Evolutionary conservation across 2,888 invertebrate species (phyloP).

Genomic region (Blastobasis lacticolella): DNA sequence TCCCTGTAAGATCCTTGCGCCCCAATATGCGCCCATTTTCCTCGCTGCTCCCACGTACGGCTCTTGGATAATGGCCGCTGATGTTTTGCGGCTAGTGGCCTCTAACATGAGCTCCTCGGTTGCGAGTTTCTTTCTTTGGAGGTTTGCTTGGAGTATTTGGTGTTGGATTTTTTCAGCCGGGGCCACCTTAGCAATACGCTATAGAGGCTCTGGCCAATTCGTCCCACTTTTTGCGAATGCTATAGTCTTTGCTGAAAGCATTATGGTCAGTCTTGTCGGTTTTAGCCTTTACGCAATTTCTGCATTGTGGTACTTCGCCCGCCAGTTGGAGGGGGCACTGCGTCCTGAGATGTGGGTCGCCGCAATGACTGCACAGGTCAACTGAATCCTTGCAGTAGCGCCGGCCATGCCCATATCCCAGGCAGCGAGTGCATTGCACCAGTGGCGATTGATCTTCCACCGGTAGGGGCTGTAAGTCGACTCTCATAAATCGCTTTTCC

Average conservation of each 20-base stretch:
- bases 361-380: slow-evolving; percentile 17
- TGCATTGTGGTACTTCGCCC: slow-evolving; percentile 2
- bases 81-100: not conserved
- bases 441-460: too few species aligned
- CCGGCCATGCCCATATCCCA: slow-evolving; percentile 11
- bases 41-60: not conserved
- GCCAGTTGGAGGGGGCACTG: slow-evolving; percentile 6
- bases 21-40: not conserved
- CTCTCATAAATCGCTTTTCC: not conserved
- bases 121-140: not conserved
- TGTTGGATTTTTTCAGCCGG: not conserved
- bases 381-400: slow-evolving; percentile 9
- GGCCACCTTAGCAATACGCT: not conserved
- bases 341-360: slow-evolving; percentile 9
- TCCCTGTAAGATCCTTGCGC: not conserved
- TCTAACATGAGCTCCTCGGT: not conserved
- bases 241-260: slow-evolving; percentile 1
- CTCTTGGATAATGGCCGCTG: not conserved
- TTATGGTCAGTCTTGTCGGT: slow-evolving; percentile 2
- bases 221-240: not conserved
- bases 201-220: not conserved
- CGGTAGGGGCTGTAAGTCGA: too few species aligned
- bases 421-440: too few species aligned
- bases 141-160: not conserved
- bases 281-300: slow-evolving; percentile 5